phyloP scores from a whole-genome alignment of 2,797 vertebrate genomes.

The Tolypeutes matacus region DNA sequence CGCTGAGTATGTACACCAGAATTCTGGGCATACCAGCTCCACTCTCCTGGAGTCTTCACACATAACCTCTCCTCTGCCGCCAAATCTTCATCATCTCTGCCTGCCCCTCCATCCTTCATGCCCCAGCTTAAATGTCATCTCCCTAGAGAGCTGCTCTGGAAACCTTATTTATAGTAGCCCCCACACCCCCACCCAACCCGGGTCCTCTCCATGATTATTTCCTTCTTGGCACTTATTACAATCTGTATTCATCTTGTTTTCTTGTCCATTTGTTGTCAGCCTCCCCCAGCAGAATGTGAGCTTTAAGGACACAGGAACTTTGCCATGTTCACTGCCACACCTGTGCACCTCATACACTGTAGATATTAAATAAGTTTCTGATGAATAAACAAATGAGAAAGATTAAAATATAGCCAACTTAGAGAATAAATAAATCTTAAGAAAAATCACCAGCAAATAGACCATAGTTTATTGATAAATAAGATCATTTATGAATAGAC shows the following conservation, averaged over 20 bases:
- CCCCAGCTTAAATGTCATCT: conserved; percentile 27
- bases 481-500: conserved; percentile 39
- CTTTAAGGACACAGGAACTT: background rate
- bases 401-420: conserved; percentile 22
- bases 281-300: background rate
- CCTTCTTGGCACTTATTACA: background rate
- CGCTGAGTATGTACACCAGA: conserved; percentile 46
- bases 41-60: background rate
- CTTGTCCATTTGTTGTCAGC: background rate
- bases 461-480: conserved; percentile 13
- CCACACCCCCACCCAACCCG: background rate
- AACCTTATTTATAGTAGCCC: background rate
- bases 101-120: background rate
- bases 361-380: conserved; percentile 21
- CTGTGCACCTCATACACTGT: background rate
- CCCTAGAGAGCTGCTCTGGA: background rate
- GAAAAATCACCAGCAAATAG: conserved; percentile 3
- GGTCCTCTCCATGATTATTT: background rate
- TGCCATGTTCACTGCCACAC: background rate
- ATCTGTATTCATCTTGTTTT: background rate
- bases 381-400: conserved; percentile 58
- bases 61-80: background rate
- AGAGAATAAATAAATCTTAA: conserved; percentile 38
- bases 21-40: background rate
- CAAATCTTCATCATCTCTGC: background rate